Base-by-base conservation (phyloP, 1,140 invertebrate genomes). In the Archivesica marissinica region DNA sequence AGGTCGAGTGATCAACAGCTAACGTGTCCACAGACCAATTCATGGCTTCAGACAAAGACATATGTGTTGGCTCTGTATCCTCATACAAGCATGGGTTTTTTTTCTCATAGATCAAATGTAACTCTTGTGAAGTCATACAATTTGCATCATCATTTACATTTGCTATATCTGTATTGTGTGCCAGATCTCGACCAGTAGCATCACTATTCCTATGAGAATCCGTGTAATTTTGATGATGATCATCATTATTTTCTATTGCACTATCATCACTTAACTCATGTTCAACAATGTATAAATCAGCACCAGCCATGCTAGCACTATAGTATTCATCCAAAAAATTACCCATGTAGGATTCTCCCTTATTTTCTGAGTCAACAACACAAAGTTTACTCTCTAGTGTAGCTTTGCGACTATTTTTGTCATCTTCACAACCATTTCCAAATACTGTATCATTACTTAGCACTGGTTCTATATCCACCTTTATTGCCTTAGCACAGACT, bases 51-150 rank as follows among this genome's bases (percentile, higher is more conserved):
- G 54, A 15, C 17, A 81, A 41, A 0, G 64, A 72, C 79, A 81
- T 81, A 59, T 81, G 79, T 20, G 79, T 81, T 11, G 79, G 79
- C 41, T 81, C 79, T 0, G 28, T n/a, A 56, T 81, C 79, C 17
- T 64, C 33, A 72, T 81, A 81, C 30, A 81, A 33, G 17, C 30
- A 56, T 38, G 79, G 79, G 44, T 81, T 30, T 23, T 72, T 28
- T 50, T 72, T 72, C n/a, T 72, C 68, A 72, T 72, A 72, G 13
- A 72, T 72, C 28, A 72, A 47, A 72, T 72, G 68, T 28, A 72
- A 28, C 15, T 47, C 25, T 15, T 72, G n/a, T 64, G 59, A 64
- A n/a, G 50, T 52, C 15, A 2, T 30, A 41, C 3, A 47, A 30
- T 72, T n/a, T 28, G 23, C 7, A 72, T 15, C 0, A 72, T 4